Evolutionary conservation across 2,113 vertebrate genomes (phyloP), one percentile per base, ranked within the genome.

Genomic region (Eptesicus fuscus): DNA sequence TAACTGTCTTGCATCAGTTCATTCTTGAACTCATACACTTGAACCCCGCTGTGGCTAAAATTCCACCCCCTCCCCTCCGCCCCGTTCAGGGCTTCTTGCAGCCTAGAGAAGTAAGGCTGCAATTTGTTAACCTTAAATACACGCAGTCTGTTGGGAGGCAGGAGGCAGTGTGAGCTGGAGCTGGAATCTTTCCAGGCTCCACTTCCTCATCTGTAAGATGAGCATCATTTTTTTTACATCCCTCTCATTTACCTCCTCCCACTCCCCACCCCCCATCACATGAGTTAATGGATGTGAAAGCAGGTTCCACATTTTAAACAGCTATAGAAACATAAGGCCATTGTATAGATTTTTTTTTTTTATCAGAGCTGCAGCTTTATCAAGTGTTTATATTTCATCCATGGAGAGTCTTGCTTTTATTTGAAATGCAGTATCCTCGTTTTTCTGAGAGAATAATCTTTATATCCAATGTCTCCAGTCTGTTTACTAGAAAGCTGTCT

Each of bases 391-490:
- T 95, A 88, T 88, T 95, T 78, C 90, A 92, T 74, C 82, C 71
- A 95, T 51, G 49, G 90, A 93, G 88, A 94, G 28, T 18, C 40
- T 44, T 61, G 73, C 49, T 97, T 96, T 95, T 70, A 95, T 95
- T 88, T 85, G 82, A 95, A 95, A 96, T 47, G 47, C 47, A 70
- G 30, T 88, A 42, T 92, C 79, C 35, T 95, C 3, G 0, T 89
- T 92, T 95, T 92, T 77, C 53, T 73, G 69, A 32, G 61, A 86
- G 49, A 86, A 69, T 92, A 94, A 92, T 97, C 86, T 97, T 96
- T 95, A 95, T 77, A 96, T 88, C 88, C 88, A 88, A 42, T 65
- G 73, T 92, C 93, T 94, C 84, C 2, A 92, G 65, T 94, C 85
- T 96, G 77, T 90, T 80, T 84, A 82, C 83, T 63, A 92, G 73